A percentile compares a stretch with the other conserved stretches of the same genome.
Conservation (phyloP, 2,113 vertebrate genomes). For the Enhydra lutris region DNA sequence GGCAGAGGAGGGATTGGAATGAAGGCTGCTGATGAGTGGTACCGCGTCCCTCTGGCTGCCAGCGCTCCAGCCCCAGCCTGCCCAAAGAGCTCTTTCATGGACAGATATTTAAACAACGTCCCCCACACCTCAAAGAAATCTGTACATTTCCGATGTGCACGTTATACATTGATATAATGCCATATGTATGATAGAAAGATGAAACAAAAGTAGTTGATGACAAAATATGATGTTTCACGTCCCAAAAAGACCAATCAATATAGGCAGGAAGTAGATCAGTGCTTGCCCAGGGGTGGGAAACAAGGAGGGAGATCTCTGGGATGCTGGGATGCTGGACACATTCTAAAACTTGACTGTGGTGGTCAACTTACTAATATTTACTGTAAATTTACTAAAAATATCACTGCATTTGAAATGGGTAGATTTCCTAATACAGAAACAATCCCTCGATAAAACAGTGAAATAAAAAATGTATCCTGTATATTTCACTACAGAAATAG, state of each 20-base stretch:
- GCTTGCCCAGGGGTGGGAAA: background rate
- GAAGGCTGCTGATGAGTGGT: background rate
- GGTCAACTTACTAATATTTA: background rate
- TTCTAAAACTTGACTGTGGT: background rate
- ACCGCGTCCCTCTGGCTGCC: background rate
- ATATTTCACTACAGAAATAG: background rate
- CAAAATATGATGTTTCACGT: background rate
- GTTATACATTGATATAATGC: background rate
- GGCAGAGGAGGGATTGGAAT: background rate
- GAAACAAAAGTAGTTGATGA: background rate
- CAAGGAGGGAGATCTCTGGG: background rate
- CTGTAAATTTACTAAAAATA: background rate
- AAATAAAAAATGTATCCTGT: background rate
- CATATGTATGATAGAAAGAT: background rate
- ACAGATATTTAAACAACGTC: background rate
- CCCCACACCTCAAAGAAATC: background rate
- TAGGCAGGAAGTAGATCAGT: background rate
- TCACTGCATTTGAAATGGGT: background rate
- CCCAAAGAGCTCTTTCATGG: background rate
- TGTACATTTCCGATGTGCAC: background rate
- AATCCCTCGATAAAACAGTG: background rate
- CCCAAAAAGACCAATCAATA: background rate
- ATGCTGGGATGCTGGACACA: background rate
- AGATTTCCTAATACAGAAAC: background rate
- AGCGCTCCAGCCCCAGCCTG: background rate